These are phyloP conservation scores for Chionis minor DNA, from an alignment of 2,113 vertebrate species.

Conservation along the genomic window DNA sequence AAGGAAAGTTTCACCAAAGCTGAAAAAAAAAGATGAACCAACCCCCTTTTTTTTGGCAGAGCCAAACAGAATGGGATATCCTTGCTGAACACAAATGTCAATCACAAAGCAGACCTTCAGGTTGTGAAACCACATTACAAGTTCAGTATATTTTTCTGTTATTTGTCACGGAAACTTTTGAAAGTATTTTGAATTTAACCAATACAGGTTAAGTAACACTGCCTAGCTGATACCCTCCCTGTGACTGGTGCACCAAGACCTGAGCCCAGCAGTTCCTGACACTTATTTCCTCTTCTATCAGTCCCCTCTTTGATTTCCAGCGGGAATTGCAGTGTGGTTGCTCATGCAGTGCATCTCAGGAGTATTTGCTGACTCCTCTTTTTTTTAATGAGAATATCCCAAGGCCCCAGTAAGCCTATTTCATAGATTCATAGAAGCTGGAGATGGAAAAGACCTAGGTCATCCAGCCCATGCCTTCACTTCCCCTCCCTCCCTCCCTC, in stretches of 20 bases:
- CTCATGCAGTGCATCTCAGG: neutral
- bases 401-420: conserved; percentile 22
- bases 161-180: neutral
- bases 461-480: neutral
- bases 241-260: neutral
- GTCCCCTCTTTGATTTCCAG: neutral
- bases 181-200: neutral
- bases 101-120: neutral
- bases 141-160: neutral
- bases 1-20: neutral
- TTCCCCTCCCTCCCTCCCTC: neutral
- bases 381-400: conserved; percentile 35
- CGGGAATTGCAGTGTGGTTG: neutral
- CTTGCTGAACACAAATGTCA: neutral
- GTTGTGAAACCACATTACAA: neutral
- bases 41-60: neutral
- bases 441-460: neutral
- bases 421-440: neutral
- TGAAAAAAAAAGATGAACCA: neutral
- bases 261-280: neutral
- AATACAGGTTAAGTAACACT: neutral
- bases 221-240: neutral
- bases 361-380: neutral
- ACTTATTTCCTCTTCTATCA: neutral
- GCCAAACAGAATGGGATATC: neutral